Evolutionary conservation across 2,888 invertebrate genomes (phyloP).

Genomic region (Petrolisthes manimaculis): DNA sequence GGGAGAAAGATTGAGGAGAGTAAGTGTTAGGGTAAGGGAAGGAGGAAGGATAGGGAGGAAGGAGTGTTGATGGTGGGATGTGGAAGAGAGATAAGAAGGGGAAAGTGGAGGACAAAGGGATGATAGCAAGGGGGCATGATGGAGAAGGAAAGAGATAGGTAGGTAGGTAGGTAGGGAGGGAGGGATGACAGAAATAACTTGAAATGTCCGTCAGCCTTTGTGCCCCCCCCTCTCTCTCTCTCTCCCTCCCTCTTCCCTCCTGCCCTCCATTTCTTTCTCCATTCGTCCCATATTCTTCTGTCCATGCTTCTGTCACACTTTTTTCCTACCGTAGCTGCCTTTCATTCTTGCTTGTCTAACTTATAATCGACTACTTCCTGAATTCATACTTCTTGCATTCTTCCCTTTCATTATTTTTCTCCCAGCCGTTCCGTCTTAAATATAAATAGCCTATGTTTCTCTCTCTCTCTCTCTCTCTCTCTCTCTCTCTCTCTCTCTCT

Average conservation of each 20-base stretch:
- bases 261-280: neutral
- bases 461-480: conserved; percentile 14
- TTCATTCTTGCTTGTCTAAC: neutral
- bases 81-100: neutral
- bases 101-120: neutral
- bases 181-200: neutral
- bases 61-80: neutral
- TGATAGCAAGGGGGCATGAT: neutral
- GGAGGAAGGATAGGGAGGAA: neutral
- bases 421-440: neutral
- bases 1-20: neutral
- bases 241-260: conserved; percentile 4
- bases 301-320: neutral
- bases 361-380: neutral
- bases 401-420: neutral
- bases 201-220: neutral
- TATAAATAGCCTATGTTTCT: neutral
- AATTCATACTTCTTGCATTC: neutral
- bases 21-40: neutral
- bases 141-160: neutral
- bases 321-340: neutral
- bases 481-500: conserved; percentile 28
- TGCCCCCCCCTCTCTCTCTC: neutral
- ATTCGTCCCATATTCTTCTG: neutral
- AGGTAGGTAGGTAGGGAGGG: neutral